Percentiles rank a stretch among this genome's conserved stretches.
phyloP scores from a whole-genome alignment of 2,888 invertebrate genomes.

The Chymomyza caudatula region DNA sequence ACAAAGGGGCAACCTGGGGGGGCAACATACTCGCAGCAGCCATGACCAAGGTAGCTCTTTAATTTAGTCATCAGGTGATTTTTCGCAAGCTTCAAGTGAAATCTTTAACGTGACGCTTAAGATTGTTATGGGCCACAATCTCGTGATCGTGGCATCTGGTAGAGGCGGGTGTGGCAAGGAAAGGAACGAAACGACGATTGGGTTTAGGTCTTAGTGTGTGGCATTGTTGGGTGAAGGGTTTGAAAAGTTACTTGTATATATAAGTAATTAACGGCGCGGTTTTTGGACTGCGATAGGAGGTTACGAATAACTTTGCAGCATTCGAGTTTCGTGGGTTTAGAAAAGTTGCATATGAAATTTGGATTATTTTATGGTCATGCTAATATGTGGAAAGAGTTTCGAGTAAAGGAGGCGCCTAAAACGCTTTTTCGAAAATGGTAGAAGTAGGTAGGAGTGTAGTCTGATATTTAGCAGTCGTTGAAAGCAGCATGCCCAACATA shows the following conservation, averaged over 20 bases:
- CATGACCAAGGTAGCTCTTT: constrained; percentile 45
- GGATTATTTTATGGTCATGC: no score
- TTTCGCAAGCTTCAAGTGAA: constrained; percentile 74
- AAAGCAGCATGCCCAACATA: no score
- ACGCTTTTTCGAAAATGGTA: no score
- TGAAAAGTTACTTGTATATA: not conserved
- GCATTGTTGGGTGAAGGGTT: constrained; percentile 3
- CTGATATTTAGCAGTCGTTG: no score
- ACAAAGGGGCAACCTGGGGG: not conserved
- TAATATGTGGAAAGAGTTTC: no score
- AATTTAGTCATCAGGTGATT: constrained; percentile 76
- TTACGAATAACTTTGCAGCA: no score
- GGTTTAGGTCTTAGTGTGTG: not conserved
- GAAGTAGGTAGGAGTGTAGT: no score
- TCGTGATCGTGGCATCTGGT: constrained; percentile 31
- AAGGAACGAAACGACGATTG: not conserved
- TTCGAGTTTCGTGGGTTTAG: no score
- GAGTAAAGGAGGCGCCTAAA: no score
- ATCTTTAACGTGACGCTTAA: constrained; percentile 75
- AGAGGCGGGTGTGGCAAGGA: not conserved
- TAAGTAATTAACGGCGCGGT: not conserved
- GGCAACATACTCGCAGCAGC: constrained; percentile 45
- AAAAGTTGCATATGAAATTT: no score
- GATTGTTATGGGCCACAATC: constrained; percentile 66
- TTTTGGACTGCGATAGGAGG: not conserved